phyloP scores from a whole-genome alignment of 2,113 vertebrate genomes.

The Psilopogon haemacephalus region DNA sequence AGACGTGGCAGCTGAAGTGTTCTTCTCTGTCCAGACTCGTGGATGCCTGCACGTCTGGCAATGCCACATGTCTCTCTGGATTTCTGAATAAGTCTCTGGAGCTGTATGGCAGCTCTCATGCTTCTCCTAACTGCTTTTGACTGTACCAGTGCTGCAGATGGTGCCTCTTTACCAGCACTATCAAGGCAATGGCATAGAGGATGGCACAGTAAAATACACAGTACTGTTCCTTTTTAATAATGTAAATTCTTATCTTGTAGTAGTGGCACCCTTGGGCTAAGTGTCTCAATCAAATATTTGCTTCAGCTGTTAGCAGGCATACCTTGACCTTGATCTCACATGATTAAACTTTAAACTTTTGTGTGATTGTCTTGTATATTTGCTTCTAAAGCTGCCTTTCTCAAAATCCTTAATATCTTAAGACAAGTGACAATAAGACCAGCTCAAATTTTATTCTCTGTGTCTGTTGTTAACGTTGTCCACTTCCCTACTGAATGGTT shows the following conservation, averaged over 20 bases:
- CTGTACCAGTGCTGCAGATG: background rate
- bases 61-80: background rate
- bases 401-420: background rate
- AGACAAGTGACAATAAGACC: background rate
- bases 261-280: background rate
- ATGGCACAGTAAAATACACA: background rate
- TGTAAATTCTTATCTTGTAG: background rate
- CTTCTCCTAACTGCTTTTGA: background rate
- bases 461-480: background rate
- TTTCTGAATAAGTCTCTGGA: background rate
- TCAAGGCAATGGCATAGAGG: background rate
- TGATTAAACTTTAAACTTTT: background rate
- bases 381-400: background rate
- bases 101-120: background rate
- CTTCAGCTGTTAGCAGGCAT: background rate
- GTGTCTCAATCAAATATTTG: background rate
- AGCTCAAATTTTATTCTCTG: background rate
- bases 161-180: background rate
- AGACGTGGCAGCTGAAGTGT: background rate
- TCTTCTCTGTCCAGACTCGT: background rate
- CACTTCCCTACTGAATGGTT: background rate
- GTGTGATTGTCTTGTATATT: background rate
- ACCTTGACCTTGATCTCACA: constrained; percentile 15
- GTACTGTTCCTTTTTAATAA: background rate
- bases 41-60: background rate